These are phyloP conservation scores for Dysmachus trigonus DNA, from an alignment of 2,888 invertebrate genomes.

Conservation along the genomic window DNA sequence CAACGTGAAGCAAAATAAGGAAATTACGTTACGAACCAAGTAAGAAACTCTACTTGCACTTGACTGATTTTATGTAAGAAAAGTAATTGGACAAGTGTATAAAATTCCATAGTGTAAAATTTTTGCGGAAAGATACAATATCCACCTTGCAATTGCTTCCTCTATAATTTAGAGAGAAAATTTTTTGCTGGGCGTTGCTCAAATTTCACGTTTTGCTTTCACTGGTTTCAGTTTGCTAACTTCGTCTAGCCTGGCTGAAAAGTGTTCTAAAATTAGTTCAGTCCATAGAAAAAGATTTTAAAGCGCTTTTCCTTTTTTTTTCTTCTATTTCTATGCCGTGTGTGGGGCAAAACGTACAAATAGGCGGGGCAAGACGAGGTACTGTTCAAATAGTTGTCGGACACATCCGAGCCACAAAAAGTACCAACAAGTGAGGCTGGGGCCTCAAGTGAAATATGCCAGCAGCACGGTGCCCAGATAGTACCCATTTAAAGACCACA, in stretches of 20 bases:
- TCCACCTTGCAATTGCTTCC: neutral
- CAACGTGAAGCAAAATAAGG: no score
- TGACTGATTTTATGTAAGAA: neutral
- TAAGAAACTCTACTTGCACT: no score
- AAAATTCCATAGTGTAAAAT: neutral
- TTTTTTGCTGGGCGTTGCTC: neutral
- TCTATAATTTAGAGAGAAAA: neutral
- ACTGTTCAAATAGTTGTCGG: neutral
- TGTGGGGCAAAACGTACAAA: neutral
- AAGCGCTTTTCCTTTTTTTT: neutral
- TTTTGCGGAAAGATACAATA: neutral
- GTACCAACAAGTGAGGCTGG: neutral
- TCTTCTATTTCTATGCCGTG: neutral
- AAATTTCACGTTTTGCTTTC: slow-evolving; percentile 20
- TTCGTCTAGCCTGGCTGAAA: neutral
- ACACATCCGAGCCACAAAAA: neutral
- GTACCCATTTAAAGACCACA: neutral
- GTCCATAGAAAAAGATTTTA: neutral
- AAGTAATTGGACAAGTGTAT: neutral
- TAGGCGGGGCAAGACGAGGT: neutral
- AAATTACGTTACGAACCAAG: no score
- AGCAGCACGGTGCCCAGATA: neutral
- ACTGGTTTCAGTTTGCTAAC: slow-evolving; percentile 6
- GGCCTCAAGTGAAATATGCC: neutral
- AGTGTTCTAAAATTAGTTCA: slow-evolving; percentile 3